These are phyloP conservation scores for Lepidotrigona ventralis DNA, from an alignment of 1,140 invertebrate species.

Conservation along the genomic window DNA sequence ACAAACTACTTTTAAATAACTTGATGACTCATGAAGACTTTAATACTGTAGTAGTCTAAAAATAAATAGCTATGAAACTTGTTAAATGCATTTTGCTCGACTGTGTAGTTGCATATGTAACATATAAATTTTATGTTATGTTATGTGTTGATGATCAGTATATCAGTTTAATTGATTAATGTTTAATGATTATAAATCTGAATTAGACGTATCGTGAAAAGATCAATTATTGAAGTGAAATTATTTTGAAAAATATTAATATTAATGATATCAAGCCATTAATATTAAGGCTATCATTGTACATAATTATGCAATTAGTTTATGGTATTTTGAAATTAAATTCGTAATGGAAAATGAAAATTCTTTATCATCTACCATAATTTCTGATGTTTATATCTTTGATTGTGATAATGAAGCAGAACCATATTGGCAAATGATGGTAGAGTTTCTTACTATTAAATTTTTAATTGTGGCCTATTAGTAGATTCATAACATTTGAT, in stretches of 20 bases:
- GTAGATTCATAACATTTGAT: not conserved
- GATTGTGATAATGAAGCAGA: conserved; percentile 78
- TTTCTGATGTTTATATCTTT: conserved; percentile 77
- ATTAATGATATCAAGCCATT: not conserved
- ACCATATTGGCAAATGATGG: conserved; percentile 75
- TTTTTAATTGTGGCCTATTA: not conserved
- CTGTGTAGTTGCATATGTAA: not conserved
- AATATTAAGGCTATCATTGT: not conserved
- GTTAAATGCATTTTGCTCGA: not conserved
- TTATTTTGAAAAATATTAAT: not conserved
- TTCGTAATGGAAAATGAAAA: conserved; percentile 53
- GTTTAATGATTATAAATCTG: conserved; percentile 9
- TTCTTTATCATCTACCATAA: conserved; percentile 49
- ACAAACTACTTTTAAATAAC: not conserved
- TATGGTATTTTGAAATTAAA: not conserved
- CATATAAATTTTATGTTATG: not conserved
- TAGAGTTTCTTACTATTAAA: conserved; percentile 50
- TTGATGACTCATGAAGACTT: conserved; percentile 14
- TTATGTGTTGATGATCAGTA: not conserved
- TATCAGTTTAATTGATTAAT: not conserved
- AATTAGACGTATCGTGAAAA: not conserved
- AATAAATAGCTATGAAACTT: conserved; percentile 25
- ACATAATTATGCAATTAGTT: not conserved
- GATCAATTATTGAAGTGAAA: not conserved
- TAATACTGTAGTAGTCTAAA: conserved; percentile 20